Evolutionary conservation across 92 coral and sea anemone genomes (phyloP), one percentile per base, ranked within the genome.

Genomic region (Paragorgia papillata): DNA sequence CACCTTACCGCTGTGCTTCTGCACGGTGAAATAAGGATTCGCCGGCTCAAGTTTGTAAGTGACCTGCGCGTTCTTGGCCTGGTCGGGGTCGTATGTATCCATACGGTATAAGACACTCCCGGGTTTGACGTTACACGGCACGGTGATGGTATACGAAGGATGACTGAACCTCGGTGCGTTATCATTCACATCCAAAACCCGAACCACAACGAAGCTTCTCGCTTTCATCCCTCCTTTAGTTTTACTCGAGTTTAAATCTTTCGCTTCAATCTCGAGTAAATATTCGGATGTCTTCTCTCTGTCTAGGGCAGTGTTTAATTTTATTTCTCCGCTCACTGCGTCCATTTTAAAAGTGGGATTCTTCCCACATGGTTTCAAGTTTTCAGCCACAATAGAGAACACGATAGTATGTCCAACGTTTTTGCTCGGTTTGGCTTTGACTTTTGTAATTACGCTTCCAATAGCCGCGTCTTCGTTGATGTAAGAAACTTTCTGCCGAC

Each of bases 231-330:
- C 49, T 58, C 57, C 57, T 80, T 60, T 76, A 25, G 70, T 81
- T 30, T 31, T 57, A 25, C 82, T 75, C 15, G 75, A 79, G 57
- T 85, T 88, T 1, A 83, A 40, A 49, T 81, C 71, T 61, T 82
- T 80, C 32, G 99, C 99, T 44, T 86, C 85, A 6, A 95, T 89
- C 68, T 91, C 97, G n/a, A 95, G 90, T 46, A 95, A 62, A 50
- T 86, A 91, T 56, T 82, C 82, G 19, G 85, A 75, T 19, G 75
- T 80, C 51, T 78, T 66, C 32, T 85, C 92, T 40, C 94, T 84
- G 81, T 91, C 92, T 28, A 91, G 81, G 19, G 58, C 24, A 31
- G 88, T 88, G 17, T 63, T 88, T 14, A 91, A 86, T 39, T 75
- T 70, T 62, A 95, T 81, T 32, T 69, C 85, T 13, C 99, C 99